phyloP scores from a whole-genome alignment of 2,888 invertebrate species.

The Euzetes globulus region DNA sequence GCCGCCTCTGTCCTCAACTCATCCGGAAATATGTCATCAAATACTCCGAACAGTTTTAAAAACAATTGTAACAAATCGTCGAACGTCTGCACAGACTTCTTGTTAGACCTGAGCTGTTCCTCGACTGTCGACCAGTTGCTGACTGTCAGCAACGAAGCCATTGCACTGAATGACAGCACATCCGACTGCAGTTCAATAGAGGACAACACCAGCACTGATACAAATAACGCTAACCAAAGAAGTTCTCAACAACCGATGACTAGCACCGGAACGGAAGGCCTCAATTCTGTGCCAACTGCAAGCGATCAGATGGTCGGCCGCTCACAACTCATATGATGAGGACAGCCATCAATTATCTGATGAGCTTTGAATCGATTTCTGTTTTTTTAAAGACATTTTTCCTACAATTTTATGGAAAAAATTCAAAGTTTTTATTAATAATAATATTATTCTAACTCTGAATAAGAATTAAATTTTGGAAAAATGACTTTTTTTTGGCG shows the following conservation, averaged over 20 bases:
- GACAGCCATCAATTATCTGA: neutral
- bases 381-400: too few species aligned
- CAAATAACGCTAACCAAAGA: neutral
- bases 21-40: neutral
- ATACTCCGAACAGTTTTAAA: neutral
- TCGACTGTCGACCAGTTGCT: neutral
- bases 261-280: neutral
- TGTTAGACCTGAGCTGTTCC: neutral
- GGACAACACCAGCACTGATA: neutral
- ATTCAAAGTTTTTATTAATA: neutral
- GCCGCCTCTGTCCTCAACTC: slow-evolving; percentile 9
- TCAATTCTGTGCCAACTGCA: too few species aligned
- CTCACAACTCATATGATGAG: neutral
- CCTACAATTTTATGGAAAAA: neutral
- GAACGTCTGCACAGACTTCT: neutral
- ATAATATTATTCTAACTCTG: neutral
- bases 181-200: neutral
- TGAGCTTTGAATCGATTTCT: too few species aligned
- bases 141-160: neutral
- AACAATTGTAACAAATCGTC: neutral
- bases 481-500: neutral
- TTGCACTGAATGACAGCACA: neutral
- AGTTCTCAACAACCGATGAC: neutral
- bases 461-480: neutral
- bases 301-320: neutral